Conservation (phyloP, 2,888 invertebrate genomes). For the Keiferia lycopersicella region DNA sequence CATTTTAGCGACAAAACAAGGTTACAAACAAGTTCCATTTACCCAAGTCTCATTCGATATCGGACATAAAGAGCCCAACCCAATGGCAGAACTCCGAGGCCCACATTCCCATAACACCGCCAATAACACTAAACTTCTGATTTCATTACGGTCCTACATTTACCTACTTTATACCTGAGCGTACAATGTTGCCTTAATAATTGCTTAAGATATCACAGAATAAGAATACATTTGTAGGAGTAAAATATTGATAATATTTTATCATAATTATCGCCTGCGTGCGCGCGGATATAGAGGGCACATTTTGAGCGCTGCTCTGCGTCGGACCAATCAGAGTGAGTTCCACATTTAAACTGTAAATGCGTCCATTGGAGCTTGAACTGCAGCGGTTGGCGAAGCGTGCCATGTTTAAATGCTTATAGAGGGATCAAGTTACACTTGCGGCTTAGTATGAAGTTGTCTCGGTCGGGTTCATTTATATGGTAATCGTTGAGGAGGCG, state of each 20-base stretch:
- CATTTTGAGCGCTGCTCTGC: constrained; percentile 40
- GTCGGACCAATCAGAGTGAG: constrained; percentile 54
- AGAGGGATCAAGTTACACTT: constrained; percentile 48
- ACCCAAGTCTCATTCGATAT: constrained; percentile 7
- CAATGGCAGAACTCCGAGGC: constrained; percentile 26
- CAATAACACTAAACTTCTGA: constrained; percentile 65
- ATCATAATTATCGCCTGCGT: constrained; percentile 54
- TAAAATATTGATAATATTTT: constrained; percentile 64
- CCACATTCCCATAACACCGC: constrained; percentile 51
- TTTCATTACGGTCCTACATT: constrained; percentile 61
- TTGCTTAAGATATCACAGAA: constrained; percentile 61
- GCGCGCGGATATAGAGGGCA: constrained; percentile 47
- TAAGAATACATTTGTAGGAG: constrained; percentile 51
- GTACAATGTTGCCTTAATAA: constrained; percentile 64
- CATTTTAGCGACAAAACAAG: background rate
- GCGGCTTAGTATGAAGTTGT: constrained; percentile 72
- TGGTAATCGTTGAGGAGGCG: constrained; percentile 73
- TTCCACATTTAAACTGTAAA: constrained; percentile 58
- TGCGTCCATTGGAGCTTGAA: constrained; percentile 47
- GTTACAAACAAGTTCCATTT: background rate
- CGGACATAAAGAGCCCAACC: constrained; percentile 21
- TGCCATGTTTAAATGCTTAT: constrained; percentile 34
- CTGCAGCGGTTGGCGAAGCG: constrained; percentile 41
- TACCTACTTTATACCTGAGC: constrained; percentile 49
- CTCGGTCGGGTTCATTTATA: constrained; percentile 76